Conservation (phyloP, 2,888 invertebrate species). For the Metallyticus violacea region DNA sequence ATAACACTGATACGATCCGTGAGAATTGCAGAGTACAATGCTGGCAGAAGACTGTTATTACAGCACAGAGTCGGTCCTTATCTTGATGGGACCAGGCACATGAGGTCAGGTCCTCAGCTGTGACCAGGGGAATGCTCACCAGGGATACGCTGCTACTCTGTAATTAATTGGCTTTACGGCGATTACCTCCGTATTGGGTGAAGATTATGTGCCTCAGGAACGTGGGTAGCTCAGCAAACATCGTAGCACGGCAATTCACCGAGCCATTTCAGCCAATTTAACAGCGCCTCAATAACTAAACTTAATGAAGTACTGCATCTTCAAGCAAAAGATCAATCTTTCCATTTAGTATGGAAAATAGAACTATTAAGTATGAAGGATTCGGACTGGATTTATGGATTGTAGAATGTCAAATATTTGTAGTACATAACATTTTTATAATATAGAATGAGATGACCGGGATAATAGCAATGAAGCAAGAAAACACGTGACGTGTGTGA, state of each 20-base stretch:
- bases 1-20: conserved; percentile 1
- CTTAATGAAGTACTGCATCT: background rate
- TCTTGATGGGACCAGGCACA: background rate
- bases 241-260: background rate
- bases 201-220: background rate
- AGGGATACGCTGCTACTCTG: background rate
- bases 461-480: too few species aligned
- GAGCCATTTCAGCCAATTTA: background rate
- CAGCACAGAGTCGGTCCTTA: too few species aligned
- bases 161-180: conserved; percentile 3
- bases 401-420: too few species aligned
- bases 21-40: conserved; percentile 5
- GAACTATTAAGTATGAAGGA: background rate
- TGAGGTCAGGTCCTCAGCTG: background rate
- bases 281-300: background rate
- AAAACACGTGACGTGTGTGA: too few species aligned
- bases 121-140: background rate
- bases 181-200: conserved; percentile 6
- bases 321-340: background rate
- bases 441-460: too few species aligned
- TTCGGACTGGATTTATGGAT: too few species aligned
- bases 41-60: conserved; percentile 1
- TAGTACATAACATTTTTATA: too few species aligned
- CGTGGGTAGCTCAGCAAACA: background rate
- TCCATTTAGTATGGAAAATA: background rate